phyloP scores from a whole-genome alignment of 2,888 invertebrate species.

The Drosophila percnosoma region DNA sequence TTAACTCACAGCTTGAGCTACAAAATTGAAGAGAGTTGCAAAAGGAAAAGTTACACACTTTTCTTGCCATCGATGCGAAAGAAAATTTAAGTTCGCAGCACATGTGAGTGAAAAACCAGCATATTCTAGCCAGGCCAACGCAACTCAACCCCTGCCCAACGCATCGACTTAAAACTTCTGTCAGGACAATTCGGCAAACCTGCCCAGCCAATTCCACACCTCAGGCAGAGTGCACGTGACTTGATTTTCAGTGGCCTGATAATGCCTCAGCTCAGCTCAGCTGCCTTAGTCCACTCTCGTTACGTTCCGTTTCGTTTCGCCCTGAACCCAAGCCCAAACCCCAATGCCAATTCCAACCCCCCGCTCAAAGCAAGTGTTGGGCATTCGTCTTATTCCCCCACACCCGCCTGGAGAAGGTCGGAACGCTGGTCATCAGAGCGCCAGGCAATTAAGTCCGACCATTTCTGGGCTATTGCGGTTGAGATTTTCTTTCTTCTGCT shows the following conservation, averaged over 20 bases:
- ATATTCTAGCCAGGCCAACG: neutral
- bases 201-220: constrained; percentile 64
- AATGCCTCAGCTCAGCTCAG: constrained; percentile 49
- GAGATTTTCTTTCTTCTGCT: constrained; percentile 54
- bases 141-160: neutral
- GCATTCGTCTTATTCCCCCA: constrained; percentile 30
- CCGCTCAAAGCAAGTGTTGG: constrained; percentile 32
- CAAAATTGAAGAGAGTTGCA: constrained; percentile 39
- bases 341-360: neutral
- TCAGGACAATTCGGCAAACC: constrained; percentile 42
- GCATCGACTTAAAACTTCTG: constrained; percentile 34
- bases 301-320: constrained; percentile 6
- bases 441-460: constrained; percentile 67
- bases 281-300: constrained; percentile 27
- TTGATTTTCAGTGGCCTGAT: constrained; percentile 73
- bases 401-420: constrained; percentile 9
- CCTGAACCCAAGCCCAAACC: neutral
- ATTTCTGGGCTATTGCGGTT: constrained; percentile 53
- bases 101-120: constrained; percentile 40
- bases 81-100: constrained; percentile 62
- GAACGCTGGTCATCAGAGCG: constrained; percentile 41
- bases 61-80: constrained; percentile 25
- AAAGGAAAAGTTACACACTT: constrained; percentile 27
- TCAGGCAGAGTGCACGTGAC: constrained; percentile 64
- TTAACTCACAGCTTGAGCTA: constrained; percentile 60